Base-by-base conservation (phyloP, 2,797 vertebrate species). In the Manis pentadactyla region DNA sequence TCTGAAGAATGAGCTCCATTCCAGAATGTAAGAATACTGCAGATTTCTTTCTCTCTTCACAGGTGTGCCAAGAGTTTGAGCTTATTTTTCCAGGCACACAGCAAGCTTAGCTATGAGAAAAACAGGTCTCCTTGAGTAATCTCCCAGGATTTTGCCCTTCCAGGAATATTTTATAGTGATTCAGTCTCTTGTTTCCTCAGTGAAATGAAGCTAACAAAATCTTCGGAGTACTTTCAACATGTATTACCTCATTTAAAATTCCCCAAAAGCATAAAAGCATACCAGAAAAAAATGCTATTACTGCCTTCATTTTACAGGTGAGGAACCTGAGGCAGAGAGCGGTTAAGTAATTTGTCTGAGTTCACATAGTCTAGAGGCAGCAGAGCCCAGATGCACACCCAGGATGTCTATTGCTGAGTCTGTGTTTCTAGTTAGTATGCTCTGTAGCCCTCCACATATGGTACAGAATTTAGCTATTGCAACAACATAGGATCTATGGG, bases 101-200 rank as follows among this genome's bases (percentile, higher is more conserved):
- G 46, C 12, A 75, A 37, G n/a, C 12, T 37, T 29, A 29, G 31
- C 42, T 42, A 19, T 71, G 37, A 12, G 59, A 0, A 25, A 92
- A 98, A 97, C 98, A 94, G 90, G 96, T 97, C 83, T 89, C 97
- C 96, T 83, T 96, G 97, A 91, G 96, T 93, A 74, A 85, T 21
- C 69, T 42, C 90, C 81, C 59, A 2, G 0, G 5, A 55, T 69
- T 92, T 31, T 27, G 3, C 46, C 2, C 8, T 7, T 14, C n/a
- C 27, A 9, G 9, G 73, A 42, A 90, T 74, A 57, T n/a, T 93
- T 81, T 34, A 34, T 12, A 82, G 27, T 37, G 46, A 93, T 68
- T 88, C 37, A 51, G 25, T 37, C 68, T 95, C 82, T 53, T 61
- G 14, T 93, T 87, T 87, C 55, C 27, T 82, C 25, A 27, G 46